A percentile compares a stretch with the other conserved stretches of the same genome.
These are phyloP conservation scores for Perizoma flavofasciatum DNA, from an alignment of 2,888 invertebrate genomes.

Conservation along the genomic window DNA sequence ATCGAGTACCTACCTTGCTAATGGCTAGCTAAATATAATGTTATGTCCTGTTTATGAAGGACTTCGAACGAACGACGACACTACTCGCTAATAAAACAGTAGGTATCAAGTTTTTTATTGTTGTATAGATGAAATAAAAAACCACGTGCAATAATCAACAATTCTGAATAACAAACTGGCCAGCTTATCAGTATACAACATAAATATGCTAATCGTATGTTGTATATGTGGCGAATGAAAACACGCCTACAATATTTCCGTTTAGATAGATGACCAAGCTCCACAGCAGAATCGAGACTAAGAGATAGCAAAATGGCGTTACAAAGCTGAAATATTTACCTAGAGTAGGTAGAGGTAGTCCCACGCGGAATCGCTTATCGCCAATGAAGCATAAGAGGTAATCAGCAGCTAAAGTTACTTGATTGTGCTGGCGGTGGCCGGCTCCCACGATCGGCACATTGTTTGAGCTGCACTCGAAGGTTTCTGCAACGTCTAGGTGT, in stretches of 20 bases:
- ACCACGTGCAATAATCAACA: neutral
- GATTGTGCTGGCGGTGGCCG: slow-evolving; percentile 61
- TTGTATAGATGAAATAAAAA: neutral
- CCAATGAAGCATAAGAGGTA: slow-evolving; percentile 66
- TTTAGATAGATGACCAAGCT: slow-evolving; percentile 24
- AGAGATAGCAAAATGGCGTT: slow-evolving; percentile 48
- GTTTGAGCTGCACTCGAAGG: slow-evolving; percentile 76
- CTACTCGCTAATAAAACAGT: too few relatives aligned
- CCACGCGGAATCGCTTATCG: slow-evolving; percentile 59
- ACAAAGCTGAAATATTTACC: slow-evolving; percentile 41
- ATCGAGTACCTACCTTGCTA: neutral
- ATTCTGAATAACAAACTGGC: slow-evolving; percentile 12
- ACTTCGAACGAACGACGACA: too few relatives aligned
- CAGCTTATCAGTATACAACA: slow-evolving; percentile 7
- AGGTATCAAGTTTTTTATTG: too few relatives aligned
- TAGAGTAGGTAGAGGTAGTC: neutral
- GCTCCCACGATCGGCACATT: slow-evolving; percentile 77
- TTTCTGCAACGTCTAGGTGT: slow-evolving; percentile 76
- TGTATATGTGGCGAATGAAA: slow-evolving; percentile 12
- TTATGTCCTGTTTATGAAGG: too few relatives aligned
- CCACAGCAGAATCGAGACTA: neutral
- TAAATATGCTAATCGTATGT: neutral
- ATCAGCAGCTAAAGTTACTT: slow-evolving; percentile 55
- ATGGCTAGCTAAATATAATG: slow-evolving; percentile 1
- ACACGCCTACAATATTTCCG: slow-evolving; percentile 34